Evolutionary conservation across 2,113 vertebrate genomes (phyloP).

Genomic region (Abramis brama): DNA sequence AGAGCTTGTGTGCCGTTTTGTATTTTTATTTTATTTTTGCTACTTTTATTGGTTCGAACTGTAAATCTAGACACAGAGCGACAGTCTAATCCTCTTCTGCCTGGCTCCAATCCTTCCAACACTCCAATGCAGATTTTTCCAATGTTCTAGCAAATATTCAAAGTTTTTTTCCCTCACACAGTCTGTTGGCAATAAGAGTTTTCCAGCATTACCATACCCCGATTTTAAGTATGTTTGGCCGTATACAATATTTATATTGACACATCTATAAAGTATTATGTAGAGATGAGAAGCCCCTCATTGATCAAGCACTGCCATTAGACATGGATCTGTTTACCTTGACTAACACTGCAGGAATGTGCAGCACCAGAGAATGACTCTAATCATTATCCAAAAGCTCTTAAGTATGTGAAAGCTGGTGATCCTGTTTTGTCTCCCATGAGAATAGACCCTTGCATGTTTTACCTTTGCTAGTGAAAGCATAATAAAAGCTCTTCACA

Average conservation of each 20-base stretch:
- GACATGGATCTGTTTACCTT: slow-evolving; percentile 5
- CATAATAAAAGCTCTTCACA: not conserved
- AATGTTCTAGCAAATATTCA: slow-evolving; percentile 35
- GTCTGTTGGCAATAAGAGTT: slow-evolving; percentile 27
- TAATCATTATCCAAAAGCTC: slow-evolving; percentile 16
- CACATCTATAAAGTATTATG: slow-evolving; percentile 32
- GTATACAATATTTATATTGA: not conserved
- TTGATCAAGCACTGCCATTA: slow-evolving; percentile 35
- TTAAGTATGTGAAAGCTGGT: not conserved
- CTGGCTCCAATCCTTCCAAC: slow-evolving; percentile 10
- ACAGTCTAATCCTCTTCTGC: slow-evolving; percentile 23
- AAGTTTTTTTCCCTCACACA: not conserved
- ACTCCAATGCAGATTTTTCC: slow-evolving; percentile 17
- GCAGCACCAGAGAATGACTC: not conserved
- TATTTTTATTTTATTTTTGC: not conserved
- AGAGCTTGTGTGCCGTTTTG: not conserved
- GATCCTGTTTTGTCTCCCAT: not conserved
- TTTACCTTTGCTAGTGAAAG: not conserved
- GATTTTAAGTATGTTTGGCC: not conserved
- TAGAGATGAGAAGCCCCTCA: slow-evolving; percentile 1
- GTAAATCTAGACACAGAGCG: slow-evolving; percentile 20
- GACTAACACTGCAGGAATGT: slow-evolving; percentile 18
- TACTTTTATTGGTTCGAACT: slow-evolving; percentile 15
- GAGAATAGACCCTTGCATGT: not conserved
- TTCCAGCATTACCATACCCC: not conserved